Evolutionary conservation across 2,888 invertebrate genomes (phyloP).

Genomic region (Deroplatys truncata): DNA sequence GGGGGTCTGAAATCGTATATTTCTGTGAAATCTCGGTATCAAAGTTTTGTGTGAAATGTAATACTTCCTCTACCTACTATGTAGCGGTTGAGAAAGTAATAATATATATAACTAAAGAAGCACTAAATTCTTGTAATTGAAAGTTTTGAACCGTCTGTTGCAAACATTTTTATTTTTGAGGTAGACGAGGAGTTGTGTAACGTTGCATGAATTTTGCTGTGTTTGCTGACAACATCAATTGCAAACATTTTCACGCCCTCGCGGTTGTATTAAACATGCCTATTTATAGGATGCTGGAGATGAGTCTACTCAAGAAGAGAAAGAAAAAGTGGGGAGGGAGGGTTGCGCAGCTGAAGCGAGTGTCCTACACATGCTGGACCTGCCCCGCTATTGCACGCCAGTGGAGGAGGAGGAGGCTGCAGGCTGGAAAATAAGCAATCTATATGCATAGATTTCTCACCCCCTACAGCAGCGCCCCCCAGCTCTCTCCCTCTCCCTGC

Average conservation of each 20-base stretch:
- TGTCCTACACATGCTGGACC: neutral
- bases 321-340: neutral
- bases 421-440: constrained; percentile 51
- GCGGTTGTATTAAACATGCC: neutral
- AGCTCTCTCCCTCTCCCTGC: neutral
- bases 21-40: no score
- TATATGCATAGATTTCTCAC: constrained; percentile 49
- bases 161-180: no score
- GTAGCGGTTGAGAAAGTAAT: no score
- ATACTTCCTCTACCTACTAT: no score
- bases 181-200: no score
- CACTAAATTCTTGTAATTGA: no score
- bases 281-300: neutral
- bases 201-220: no score
- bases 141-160: no score
- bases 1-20: no score
- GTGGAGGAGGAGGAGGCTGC: constrained; percentile 13
- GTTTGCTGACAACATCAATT: neutral
- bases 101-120: no score
- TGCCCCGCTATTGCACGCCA: neutral
- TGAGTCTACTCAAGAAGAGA: neutral
- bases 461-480: constrained; percentile 34
- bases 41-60: no score
- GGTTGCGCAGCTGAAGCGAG: neutral
- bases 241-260: neutral